Evolutionary conservation across 1,140 invertebrate species (phyloP).

Genomic region (Chymomyza costata): DNA sequence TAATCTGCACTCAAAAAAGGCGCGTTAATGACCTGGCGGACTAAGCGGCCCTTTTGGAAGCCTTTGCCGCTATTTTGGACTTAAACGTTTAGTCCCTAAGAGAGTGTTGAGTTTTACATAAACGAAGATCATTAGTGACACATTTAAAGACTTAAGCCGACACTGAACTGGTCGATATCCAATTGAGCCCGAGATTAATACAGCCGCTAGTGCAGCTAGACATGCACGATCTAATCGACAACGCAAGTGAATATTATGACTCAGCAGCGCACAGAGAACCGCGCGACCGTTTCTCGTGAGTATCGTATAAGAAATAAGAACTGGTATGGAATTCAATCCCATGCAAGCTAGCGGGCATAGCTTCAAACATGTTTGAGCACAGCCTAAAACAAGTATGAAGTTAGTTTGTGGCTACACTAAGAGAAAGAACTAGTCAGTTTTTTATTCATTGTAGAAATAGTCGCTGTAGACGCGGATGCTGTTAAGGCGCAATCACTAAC

Average conservation of each 20-base stretch:
- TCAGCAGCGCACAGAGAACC: not conserved
- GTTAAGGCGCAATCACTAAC: no score
- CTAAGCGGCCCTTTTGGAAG: conserved; percentile 5
- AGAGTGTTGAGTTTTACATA: conserved; percentile 69
- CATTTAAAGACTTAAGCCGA: conserved; percentile 61
- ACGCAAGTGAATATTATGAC: not conserved
- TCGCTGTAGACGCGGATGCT: no score
- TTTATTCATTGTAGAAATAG: no score
- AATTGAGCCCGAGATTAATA: no score
- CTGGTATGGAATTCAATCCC: conserved; percentile 33
- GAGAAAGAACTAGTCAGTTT: no score
- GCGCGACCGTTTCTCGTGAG: conserved; percentile 38
- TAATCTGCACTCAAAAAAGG: conserved; percentile 36
- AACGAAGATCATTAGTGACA: conserved; percentile 71
- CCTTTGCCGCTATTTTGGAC: conserved; percentile 22
- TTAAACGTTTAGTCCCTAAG: conserved; percentile 50
- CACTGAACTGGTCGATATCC: no score
- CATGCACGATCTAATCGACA: no score
- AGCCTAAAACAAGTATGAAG: no score
- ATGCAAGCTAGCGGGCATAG: conserved; percentile 22
- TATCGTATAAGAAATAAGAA: conserved; percentile 56
- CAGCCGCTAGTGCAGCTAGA: no score
- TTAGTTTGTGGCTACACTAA: no score
- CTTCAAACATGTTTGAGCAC: conserved; percentile 53
- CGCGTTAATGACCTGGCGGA: conserved; percentile 21